Base-by-base conservation (phyloP, 2,888 invertebrate genomes). In the Maniola hyperantus region DNA sequence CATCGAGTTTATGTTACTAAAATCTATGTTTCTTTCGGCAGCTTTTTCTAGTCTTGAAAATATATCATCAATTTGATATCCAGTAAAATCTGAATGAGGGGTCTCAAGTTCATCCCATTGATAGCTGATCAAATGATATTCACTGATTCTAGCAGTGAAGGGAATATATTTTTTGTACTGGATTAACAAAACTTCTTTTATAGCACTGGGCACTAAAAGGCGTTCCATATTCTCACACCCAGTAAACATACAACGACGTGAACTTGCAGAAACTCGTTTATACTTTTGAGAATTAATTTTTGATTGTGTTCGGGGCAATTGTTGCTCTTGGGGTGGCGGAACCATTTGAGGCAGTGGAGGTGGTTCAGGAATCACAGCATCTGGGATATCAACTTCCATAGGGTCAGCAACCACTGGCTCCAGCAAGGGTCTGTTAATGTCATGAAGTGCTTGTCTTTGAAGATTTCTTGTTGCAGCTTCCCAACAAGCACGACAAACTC, bases 21-120 rank as follows among this genome's bases (percentile, higher is more conserved):
- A 46, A 46, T 46, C 44, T 15, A 46, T 46, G 44, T 46, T 11
- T 46, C 26, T 26, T 26, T 26, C 26, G 1, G 26, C 26, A 26
- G 26, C 26, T 26, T 26, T 1, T 46, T 46, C 44, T n/a, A 46
- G n/a, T 46, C 44, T 46, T 46, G 44, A 46, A 46, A 46, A 46
- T 46, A 46, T 46, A 46, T 46, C 44, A 46, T 46, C 44, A 46
- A 46, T 46, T 46, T 46, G 44, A 46, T 46, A 46, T 46, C 44
- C 44, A 46, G 44, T 46, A 46, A 46, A 46, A 46, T 46, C 44
- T 46, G 44, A 46, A 46, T 46, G 13, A n/a, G 44, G 44, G 44
- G n/a, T n/a, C 44, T 46, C 44, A n/a, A 46, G 44, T 46, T 46
- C 44, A 46, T 46, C n/a, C 44, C 44, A 46, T 13, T 46, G 44